A percentile compares a stretch with the other conserved stretches of the same genome.
Conservation (phyloP, 2,113 vertebrate species). For the Fregetta grallaria region DNA sequence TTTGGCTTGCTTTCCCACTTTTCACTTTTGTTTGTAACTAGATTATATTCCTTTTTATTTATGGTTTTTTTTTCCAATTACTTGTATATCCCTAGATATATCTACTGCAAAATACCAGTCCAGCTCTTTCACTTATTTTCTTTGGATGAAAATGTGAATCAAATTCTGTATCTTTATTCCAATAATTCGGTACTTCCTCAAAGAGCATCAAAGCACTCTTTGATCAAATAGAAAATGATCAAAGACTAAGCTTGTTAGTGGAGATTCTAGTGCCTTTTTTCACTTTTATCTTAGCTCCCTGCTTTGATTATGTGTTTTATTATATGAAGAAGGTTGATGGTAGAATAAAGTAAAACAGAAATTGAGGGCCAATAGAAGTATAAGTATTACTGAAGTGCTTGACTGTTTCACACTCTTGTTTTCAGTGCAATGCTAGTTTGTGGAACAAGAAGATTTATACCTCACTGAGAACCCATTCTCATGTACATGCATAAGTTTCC, state of each 20-base stretch:
- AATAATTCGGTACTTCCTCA: constrained; percentile 53
- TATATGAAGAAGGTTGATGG: constrained; percentile 22
- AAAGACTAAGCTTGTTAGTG: constrained; percentile 60
- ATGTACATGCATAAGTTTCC: neutral
- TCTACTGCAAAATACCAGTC: neutral
- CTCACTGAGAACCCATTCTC: neutral
- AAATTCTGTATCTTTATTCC: constrained; percentile 17
- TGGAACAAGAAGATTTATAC: neutral
- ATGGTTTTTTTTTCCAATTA: neutral
- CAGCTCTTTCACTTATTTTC: neutral
- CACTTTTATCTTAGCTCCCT: constrained; percentile 39
- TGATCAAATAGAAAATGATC: constrained; percentile 69
- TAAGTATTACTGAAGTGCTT: neutral
- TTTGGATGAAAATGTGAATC: constrained; percentile 30
- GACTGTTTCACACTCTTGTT: neutral
- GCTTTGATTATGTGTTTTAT: constrained; percentile 66
- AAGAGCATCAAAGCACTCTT: constrained; percentile 59
- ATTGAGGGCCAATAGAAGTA: neutral
- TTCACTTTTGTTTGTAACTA: neutral
- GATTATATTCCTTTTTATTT: neutral
- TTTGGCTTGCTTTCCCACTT: neutral
- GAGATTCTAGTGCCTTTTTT: constrained; percentile 38
- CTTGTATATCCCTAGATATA: neutral
- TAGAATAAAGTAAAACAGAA: constrained; percentile 8
- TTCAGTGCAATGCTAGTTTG: neutral